phyloP scores from a whole-genome alignment of 1,140 invertebrate species.

The Mycetomoellerius zeteki region DNA sequence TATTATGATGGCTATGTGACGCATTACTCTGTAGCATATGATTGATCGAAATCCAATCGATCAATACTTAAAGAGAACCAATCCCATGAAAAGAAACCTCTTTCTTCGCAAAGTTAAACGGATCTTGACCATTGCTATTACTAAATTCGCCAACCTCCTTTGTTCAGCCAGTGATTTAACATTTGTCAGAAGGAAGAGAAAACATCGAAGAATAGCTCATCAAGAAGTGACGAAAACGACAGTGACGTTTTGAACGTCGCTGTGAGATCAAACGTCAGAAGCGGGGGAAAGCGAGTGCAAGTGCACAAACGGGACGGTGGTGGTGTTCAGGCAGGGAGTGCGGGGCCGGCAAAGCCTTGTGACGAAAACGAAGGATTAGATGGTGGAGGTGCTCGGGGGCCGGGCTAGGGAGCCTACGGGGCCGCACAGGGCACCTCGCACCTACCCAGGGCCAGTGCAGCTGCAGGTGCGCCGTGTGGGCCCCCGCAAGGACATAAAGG shows the following conservation, averaged over 20 bases:
- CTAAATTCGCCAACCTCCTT: background rate
- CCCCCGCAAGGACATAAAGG: constrained; percentile 44
- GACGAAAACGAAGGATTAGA: constrained; percentile 82
- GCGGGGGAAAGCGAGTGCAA: background rate
- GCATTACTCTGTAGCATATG: background rate
- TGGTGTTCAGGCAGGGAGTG: constrained; percentile 36
- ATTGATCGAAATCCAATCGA: background rate
- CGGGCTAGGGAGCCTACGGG: constrained; percentile 85
- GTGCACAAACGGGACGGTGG: constrained; percentile 21
- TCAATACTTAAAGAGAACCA: constrained; percentile 34
- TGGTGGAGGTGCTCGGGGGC: constrained; percentile 83
- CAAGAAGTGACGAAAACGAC: background rate
- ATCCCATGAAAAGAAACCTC: constrained; percentile 24
- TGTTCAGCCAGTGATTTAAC: constrained; percentile 20
- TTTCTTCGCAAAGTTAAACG: constrained; percentile 12
- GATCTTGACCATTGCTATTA: background rate
- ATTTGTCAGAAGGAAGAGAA: background rate
- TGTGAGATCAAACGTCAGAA: background rate
- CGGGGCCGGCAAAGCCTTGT: constrained; percentile 74
- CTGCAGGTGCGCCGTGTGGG: constrained; percentile 64
- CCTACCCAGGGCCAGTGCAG: constrained; percentile 76
- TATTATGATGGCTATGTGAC: background rate
- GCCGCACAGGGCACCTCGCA: constrained; percentile 84
- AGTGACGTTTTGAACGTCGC: constrained; percentile 10
- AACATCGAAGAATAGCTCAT: background rate